Evolutionary conservation across 30 jellyfish, hydroid and myxozoan species (phyloP).

Genomic region (Pelagia noctiluca): DNA sequence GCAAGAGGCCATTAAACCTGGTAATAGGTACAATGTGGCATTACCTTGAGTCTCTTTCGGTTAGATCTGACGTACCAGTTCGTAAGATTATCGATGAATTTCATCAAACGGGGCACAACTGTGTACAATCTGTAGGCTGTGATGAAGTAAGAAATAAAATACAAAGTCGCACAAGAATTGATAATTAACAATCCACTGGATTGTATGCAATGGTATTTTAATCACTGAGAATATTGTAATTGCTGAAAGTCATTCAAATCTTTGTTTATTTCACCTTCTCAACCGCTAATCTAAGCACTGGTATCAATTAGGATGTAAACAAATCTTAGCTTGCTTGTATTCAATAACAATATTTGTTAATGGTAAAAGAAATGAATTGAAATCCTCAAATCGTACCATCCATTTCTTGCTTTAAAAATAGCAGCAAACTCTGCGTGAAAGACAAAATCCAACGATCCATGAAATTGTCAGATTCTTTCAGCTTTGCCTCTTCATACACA

Average conservation of each 20-base stretch:
- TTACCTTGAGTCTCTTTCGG: constrained; percentile 90
- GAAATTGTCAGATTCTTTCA: constrained; percentile 71
- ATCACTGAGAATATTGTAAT: no score
- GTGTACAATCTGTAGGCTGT: constrained; percentile 95
- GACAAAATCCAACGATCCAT: constrained; percentile 96
- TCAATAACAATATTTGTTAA: no score
- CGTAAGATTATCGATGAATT: constrained; percentile 89
- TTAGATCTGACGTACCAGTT: constrained; percentile 97
- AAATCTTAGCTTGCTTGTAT: no score
- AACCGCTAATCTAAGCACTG: no score
- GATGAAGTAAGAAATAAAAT: constrained; percentile 4
- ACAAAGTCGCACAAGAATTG: no score
- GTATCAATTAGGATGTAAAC: no score
- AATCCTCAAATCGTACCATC: constrained; percentile 82
- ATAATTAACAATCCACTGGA: no score
- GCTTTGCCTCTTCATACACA: constrained; percentile 60
- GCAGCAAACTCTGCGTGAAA: constrained; percentile 86
- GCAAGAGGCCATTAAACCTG: background rate
- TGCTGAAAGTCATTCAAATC: no score
- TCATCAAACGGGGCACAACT: constrained; percentile 92
- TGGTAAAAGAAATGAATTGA: no score
- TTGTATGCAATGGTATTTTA: no score
- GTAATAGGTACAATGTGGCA: background rate
- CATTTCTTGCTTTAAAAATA: constrained; percentile 92
- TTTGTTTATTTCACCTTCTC: no score